phyloP scores from a whole-genome alignment of 2,888 invertebrate genomes.

The Drosophila stalkeri region DNA sequence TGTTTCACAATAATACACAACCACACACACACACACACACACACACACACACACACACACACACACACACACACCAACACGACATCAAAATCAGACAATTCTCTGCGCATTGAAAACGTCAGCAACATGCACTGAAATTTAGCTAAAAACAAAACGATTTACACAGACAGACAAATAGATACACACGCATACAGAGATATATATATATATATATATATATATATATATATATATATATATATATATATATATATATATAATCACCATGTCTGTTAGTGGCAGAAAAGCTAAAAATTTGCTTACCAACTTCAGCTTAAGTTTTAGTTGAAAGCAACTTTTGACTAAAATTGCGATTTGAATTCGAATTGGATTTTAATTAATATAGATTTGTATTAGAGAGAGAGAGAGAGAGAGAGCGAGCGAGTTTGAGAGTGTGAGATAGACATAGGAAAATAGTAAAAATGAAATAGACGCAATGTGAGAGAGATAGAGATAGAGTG shows the following conservation, averaged over 20 bases:
- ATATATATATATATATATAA: background rate
- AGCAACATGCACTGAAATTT: constrained; percentile 26
- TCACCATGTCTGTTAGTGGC: background rate
- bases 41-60: background rate
- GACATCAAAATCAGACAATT: constrained; percentile 23
- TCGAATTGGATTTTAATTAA: background rate
- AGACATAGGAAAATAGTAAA: too few species aligned
- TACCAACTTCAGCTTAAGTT: constrained; percentile 9
- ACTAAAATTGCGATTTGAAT: background rate
- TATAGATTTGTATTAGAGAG: background rate
- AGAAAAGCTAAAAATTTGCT: background rate
- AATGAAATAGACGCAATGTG: background rate
- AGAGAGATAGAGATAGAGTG: background rate
- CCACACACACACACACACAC: background rate
- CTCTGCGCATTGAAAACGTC: constrained; percentile 30
- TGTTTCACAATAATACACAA: background rate
- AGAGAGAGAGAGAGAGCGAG: background rate
- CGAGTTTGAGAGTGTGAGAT: background rate
- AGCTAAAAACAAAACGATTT: background rate
- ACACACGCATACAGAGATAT: background rate
- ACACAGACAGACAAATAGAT: background rate
- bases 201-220: background rate
- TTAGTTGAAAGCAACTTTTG: background rate
- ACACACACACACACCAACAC: background rate
- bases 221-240: background rate